Evolutionary conservation across 1,140 invertebrate species (phyloP).

Genomic region (Brachionus paranguensis): DNA sequence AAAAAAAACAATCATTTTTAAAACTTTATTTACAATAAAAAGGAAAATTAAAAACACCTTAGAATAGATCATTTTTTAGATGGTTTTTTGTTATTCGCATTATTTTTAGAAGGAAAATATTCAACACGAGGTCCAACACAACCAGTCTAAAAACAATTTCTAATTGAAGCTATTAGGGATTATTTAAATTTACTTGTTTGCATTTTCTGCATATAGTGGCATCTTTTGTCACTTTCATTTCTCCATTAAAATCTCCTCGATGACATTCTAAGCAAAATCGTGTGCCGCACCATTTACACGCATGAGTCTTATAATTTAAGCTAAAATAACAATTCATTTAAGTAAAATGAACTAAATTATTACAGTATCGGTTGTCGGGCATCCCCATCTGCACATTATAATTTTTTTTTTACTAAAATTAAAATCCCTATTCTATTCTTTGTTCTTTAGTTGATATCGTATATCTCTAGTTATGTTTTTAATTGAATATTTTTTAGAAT

Average conservation of each 20-base stretch:
- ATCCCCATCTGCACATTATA: conserved; percentile 26
- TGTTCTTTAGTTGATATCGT: neutral
- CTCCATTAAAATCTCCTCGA: conserved; percentile 45
- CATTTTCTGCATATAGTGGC: conserved; percentile 1
- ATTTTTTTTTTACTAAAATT: neutral
- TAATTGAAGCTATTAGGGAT: neutral
- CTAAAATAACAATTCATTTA: neutral
- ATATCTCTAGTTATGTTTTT: neutral
- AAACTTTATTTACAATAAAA: neutral
- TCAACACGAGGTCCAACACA: conserved; percentile 20
- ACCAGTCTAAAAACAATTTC: neutral
- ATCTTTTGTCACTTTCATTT: conserved; percentile 42
- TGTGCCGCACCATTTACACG: conserved; percentile 51
- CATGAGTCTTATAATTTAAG: conserved; percentile 45
- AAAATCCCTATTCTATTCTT: neutral
- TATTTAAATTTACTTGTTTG: conserved; percentile 10
- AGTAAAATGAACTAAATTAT: neutral
- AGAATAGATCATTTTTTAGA: neutral
- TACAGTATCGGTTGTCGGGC: neutral
- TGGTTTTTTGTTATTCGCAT: neutral
- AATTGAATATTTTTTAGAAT: neutral
- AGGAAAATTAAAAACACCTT: neutral
- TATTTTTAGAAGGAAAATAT: neutral
- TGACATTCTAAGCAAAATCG: conserved; percentile 48
- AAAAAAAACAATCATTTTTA: neutral